Percentiles rank a stretch among this genome's conserved stretches.
Evolutionary conservation across 2,113 vertebrate genomes (phyloP).

Genomic region (Seriola rivoliana): DNA sequence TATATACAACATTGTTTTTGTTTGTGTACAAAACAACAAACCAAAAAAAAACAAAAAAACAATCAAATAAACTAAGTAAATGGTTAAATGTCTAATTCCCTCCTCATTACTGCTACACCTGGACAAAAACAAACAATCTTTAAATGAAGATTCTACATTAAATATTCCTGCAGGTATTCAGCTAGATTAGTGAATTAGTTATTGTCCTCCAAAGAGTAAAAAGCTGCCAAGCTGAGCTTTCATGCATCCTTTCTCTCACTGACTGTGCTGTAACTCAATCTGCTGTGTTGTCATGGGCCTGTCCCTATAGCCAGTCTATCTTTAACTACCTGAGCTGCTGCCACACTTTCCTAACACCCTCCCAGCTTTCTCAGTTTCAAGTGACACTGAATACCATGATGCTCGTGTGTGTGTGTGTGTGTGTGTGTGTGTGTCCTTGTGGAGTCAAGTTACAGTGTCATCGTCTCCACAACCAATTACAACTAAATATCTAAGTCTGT

Average conservation of each 20-base stretch:
- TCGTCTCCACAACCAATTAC: conserved; percentile 41
- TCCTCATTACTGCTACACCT: background rate
- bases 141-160: background rate
- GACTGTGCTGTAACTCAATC: conserved; percentile 40
- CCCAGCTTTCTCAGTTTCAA: conserved; percentile 47
- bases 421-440: conserved; percentile 7
- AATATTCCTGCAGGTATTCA: background rate
- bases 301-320: conserved; percentile 10
- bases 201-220: background rate
- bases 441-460: conserved; percentile 61
- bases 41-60: no score
- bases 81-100: background rate
- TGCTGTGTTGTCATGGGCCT: conserved; percentile 54
- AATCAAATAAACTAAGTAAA: no score
- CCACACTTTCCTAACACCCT: conserved; percentile 51
- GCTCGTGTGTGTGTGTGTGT: background rate
- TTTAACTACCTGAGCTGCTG: conserved; percentile 58
- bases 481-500: conserved; percentile 24
- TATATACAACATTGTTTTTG: background rate
- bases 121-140: background rate
- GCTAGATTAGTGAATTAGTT: background rate
- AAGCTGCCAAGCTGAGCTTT: conserved; percentile 3
- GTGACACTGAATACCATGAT: conserved; percentile 46
- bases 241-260: conserved; percentile 16
- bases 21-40: fast-evolving